phyloP scores from a whole-genome alignment of 2,113 vertebrate genomes.

The Hippocampus mohnikei region DNA sequence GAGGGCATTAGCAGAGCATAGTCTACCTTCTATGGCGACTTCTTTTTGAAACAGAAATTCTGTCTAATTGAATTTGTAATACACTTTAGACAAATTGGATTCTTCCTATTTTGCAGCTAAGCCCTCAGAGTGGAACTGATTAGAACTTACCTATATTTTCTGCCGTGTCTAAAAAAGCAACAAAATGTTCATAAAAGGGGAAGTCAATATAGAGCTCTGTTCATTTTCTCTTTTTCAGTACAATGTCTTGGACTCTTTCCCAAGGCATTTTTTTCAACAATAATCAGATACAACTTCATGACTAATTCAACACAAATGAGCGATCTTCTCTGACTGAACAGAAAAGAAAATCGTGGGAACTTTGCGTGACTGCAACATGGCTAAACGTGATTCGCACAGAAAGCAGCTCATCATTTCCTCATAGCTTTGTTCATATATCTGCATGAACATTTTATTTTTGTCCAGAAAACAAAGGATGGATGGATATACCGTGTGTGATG shows the following conservation, averaged over 20 bases:
- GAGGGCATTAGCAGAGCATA: slow-evolving; percentile 59
- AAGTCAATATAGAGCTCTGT: slow-evolving; percentile 28
- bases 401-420: slow-evolving; percentile 30
- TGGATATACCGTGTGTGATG: slow-evolving; percentile 26
- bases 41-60: slow-evolving; percentile 18
- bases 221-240: slow-evolving; percentile 15
- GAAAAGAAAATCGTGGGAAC: slow-evolving; percentile 28
- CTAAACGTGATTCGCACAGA: slow-evolving; percentile 1
- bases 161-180: slow-evolving; percentile 38
- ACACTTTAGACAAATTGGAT: background rate
- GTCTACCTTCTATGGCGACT: slow-evolving; percentile 24
- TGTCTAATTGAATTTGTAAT: slow-evolving; percentile 7
- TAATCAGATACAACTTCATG: background rate
- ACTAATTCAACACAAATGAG: background rate
- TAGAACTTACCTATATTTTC: slow-evolving; percentile 21
- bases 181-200: slow-evolving; percentile 27
- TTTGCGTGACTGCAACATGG: slow-evolving; percentile 17
- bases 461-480: slow-evolving; percentile 12
- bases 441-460: slow-evolving; percentile 1
- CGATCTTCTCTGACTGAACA: slow-evolving; percentile 22
- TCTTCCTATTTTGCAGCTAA: slow-evolving; percentile 12
- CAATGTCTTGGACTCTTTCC: slow-evolving; percentile 13
- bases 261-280: slow-evolving; percentile 19
- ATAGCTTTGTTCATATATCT: slow-evolving; percentile 17
- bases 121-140: slow-evolving; percentile 38